Conservation (phyloP, 2,888 invertebrate genomes). For the Sericinus montela region DNA sequence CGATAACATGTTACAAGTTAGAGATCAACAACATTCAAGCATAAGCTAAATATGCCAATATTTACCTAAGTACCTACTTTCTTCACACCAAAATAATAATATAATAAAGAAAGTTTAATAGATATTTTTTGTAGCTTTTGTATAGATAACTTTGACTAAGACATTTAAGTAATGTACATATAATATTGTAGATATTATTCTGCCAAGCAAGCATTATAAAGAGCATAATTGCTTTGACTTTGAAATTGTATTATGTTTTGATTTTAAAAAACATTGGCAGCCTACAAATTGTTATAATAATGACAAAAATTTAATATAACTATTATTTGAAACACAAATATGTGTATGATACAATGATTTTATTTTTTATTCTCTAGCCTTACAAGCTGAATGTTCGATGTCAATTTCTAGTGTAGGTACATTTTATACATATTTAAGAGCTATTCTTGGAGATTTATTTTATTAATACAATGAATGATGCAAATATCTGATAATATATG, state of each 20-base stretch:
- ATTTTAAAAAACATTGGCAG: conserved; percentile 17
- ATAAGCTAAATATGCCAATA: conserved; percentile 50
- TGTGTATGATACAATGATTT: conserved; percentile 18
- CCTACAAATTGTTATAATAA: conserved; percentile 17
- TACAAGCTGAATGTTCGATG: conserved; percentile 52
- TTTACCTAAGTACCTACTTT: conserved; percentile 25
- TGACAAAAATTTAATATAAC: conserved; percentile 14
- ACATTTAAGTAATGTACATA: not conserved
- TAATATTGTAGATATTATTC: not conserved
- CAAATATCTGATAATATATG: not conserved
- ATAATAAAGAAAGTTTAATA: not conserved
- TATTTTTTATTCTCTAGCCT: conserved; percentile 9
- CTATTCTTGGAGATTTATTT: not conserved
- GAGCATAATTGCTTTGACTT: not conserved
- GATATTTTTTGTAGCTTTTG: not conserved
- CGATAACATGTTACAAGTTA: conserved; percentile 66
- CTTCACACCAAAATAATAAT: conserved; percentile 34
- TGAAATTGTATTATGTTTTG: no score
- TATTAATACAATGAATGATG: not conserved
- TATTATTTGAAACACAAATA: conserved; percentile 16
- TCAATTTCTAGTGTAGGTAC: conserved; percentile 33
- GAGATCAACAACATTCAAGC: conserved; percentile 78
- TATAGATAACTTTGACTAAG: not conserved
- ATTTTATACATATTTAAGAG: conserved; percentile 17
- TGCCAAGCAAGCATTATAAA: conserved; percentile 4